Evolutionary conservation across 2,888 invertebrate genomes (phyloP).

Genomic region (Pecten maximus): DNA sequence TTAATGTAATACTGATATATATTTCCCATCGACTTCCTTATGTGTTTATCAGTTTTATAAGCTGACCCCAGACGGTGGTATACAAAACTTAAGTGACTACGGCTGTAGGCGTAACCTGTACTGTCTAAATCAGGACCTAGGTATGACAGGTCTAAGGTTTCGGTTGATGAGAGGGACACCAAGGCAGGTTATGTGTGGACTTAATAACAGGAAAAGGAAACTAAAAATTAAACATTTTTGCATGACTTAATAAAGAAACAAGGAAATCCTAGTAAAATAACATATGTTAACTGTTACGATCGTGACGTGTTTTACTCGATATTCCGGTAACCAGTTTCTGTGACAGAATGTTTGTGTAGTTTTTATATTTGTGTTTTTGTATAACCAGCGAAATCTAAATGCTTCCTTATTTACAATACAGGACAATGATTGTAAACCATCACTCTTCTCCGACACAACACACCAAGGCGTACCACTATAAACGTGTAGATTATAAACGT

Average conservation of each 20-base stretch:
- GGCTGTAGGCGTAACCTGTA: background rate
- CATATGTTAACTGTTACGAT: background rate
- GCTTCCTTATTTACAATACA: no score
- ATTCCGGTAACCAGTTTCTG: background rate
- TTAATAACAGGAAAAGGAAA: conserved; percentile 23
- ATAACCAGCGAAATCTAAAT: no score
- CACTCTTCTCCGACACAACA: no score
- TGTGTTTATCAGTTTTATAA: conserved; percentile 15
- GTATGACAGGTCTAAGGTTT: background rate
- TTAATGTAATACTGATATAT: conserved; percentile 20
- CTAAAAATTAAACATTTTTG: conserved; percentile 13
- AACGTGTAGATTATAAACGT: no score
- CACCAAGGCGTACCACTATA: no score
- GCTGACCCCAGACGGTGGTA: background rate
- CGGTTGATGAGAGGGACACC: background rate
- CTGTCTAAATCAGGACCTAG: background rate
- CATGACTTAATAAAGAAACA: background rate
- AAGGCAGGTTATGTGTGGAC: background rate
- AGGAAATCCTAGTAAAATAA: background rate
- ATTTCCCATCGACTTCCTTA: conserved; percentile 26
- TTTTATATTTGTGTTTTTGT: no score
- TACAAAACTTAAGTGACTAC: background rate
- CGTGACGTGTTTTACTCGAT: background rate
- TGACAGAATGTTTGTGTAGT: background rate
- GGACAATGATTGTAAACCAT: no score